phyloP scores from a whole-genome alignment of 53 echinoderm and acorn worm genomes.

The Henricia sp. region DNA sequence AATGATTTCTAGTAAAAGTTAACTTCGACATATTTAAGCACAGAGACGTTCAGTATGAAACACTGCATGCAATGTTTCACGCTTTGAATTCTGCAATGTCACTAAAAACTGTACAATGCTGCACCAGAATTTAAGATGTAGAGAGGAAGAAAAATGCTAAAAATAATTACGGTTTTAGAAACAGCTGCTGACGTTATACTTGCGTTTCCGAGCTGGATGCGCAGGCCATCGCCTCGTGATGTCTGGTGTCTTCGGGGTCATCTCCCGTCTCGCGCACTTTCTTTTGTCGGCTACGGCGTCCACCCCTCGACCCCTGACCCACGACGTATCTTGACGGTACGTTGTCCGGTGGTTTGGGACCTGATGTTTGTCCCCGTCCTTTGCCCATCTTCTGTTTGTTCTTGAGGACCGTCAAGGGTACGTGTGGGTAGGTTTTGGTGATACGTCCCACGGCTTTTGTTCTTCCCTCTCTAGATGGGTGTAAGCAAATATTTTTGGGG shows the following conservation, averaged over 20 bases:
- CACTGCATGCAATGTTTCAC: too few relatives aligned
- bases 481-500: too few relatives aligned
- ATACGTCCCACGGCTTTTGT: conserved; percentile 99
- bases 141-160: too few relatives aligned
- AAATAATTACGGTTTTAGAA: too few relatives aligned
- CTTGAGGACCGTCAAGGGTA: conserved; percentile 77
- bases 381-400: conserved; percentile 88
- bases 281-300: conserved; percentile 70
- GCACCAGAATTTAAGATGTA: too few relatives aligned
- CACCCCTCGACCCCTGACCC: conserved; percentile 62
- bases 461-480: conserved; percentile 92
- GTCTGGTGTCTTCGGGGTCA: conserved; percentile 36
- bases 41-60: too few relatives aligned
- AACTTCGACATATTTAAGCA: too few relatives aligned
- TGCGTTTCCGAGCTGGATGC: conserved; percentile 8
- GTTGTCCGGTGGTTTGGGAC: conserved; percentile 87
- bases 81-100: too few relatives aligned
- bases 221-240: neutral
- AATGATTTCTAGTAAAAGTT: too few relatives aligned
- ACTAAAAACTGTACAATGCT: too few relatives aligned
- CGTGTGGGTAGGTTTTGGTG: conserved; percentile 88
- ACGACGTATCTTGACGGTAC: conserved; percentile 12
- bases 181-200: conserved; percentile 22
- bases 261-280: conserved; percentile 51
- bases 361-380: conserved; percentile 75